Evolutionary conservation across 2,888 invertebrate genomes (phyloP).

Genomic region (Macaria notata): DNA sequence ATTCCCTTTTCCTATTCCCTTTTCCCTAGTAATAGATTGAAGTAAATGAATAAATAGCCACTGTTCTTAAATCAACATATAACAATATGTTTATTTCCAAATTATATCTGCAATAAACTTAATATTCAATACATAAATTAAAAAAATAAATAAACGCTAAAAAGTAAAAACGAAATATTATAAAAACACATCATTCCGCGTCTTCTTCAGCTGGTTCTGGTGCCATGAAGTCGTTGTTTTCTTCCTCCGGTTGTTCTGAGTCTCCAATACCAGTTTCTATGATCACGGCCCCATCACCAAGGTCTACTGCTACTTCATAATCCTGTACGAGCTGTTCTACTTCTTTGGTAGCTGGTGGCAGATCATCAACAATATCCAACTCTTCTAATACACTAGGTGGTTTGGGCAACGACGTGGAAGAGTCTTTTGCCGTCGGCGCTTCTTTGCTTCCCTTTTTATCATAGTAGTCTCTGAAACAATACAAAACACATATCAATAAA

Average conservation of each 20-base stretch:
- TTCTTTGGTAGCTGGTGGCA: not conserved
- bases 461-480: conserved; percentile 3
- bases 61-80: no score
- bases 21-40: no score
- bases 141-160: conserved; percentile 4
- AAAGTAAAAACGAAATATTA: not conserved
- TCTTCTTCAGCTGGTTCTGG: conserved; percentile 5
- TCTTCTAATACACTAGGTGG: conserved; percentile 1
- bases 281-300: not conserved
- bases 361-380: not conserved
- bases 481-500: not conserved
- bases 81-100: not conserved
- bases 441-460: conserved; percentile 2
- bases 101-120: conserved; percentile 4
- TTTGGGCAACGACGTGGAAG: not conserved
- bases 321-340: not conserved
- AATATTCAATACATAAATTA: conserved; percentile 2
- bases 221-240: conserved; percentile 9
- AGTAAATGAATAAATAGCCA: no score
- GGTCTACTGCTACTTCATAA: conserved; percentile 26
- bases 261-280: not conserved
- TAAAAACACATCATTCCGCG: not conserved
- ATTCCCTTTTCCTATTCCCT: no score
- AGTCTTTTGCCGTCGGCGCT: not conserved
- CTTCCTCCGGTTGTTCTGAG: conserved; percentile 8